A percentile compares a stretch with the other conserved stretches of the same genome.
Conservation (phyloP, 1,140 invertebrate genomes). For the Camponotus pennsylvanicus region DNA sequence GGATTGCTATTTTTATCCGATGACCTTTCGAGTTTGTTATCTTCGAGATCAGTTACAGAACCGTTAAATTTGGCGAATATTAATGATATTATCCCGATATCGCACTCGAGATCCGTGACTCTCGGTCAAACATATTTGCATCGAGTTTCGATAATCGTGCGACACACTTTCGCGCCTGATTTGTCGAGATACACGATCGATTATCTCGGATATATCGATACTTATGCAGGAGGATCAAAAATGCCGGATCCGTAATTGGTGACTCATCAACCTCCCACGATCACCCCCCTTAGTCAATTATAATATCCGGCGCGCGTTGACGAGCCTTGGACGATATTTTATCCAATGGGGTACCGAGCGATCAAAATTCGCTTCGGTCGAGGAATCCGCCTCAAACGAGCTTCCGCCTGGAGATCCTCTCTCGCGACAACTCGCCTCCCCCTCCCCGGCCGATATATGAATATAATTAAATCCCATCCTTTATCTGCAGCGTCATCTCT, state of each 20-base stretch:
- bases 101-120: neutral
- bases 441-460: neutral
- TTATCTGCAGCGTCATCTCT: conserved; percentile 26
- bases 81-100: conserved; percentile 3
- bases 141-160: conserved; percentile 16
- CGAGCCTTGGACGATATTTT: conserved; percentile 25
- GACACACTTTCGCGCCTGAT: conserved; percentile 41
- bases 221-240: conserved; percentile 10
- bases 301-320: neutral
- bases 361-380: neutral
- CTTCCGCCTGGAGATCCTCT: neutral
- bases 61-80: neutral
- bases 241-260: conserved; percentile 46
- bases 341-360: neutral
- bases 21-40: neutral
- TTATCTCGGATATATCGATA: conserved; percentile 8
- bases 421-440: neutral
- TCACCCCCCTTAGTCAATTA: neutral
- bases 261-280: neutral
- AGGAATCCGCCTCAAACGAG: conserved; percentile 31
- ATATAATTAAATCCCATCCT: conserved; percentile 59
- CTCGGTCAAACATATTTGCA: neutral
- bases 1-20: neutral
- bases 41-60: conserved; percentile 1
- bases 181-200: neutral